Percentiles rank a stretch among this genome's conserved stretches.
These are phyloP conservation scores for Halictus ligatus DNA, from an alignment of 2,888 invertebrate species.

Conservation along the genomic window DNA sequence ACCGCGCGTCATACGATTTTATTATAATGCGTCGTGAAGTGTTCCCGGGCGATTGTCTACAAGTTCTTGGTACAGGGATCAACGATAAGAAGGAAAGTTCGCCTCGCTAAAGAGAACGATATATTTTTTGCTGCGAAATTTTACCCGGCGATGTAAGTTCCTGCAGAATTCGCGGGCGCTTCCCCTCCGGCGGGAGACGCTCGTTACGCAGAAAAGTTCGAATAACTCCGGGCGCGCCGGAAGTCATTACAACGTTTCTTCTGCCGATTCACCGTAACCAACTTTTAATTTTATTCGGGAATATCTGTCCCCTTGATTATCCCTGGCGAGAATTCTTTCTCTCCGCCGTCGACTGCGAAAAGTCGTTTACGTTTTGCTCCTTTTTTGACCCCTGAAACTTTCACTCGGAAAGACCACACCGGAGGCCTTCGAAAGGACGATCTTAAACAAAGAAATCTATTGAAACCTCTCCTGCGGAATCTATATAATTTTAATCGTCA, in stretches of 20 bases:
- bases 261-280: slow-evolving; percentile 15
- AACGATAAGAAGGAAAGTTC: background rate
- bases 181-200: background rate
- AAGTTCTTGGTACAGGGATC: background rate
- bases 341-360: background rate
- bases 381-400: background rate
- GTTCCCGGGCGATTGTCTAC: background rate
- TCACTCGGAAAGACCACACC: background rate
- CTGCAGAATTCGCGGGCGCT: background rate
- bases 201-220: slow-evolving; percentile 49
- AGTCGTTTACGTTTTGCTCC: background rate
- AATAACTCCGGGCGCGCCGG: slow-evolving; percentile 34
- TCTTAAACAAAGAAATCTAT: too few species aligned
- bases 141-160: slow-evolving; percentile 32
- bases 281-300: slow-evolving; percentile 31
- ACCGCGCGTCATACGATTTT: background rate
- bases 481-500: too few species aligned
- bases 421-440: too few species aligned
- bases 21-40: background rate
- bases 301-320: slow-evolving; percentile 27
- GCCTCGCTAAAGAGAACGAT: background rate
- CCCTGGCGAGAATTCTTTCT: slow-evolving; percentile 11
- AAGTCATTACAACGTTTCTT: slow-evolving; percentile 57
- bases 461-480: too few species aligned
- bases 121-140: slow-evolving; percentile 27